Percentiles rank a stretch among this genome's conserved stretches.
phyloP scores from a whole-genome alignment of 2,113 vertebrate genomes.

The Chloropsis cyanopogon region DNA sequence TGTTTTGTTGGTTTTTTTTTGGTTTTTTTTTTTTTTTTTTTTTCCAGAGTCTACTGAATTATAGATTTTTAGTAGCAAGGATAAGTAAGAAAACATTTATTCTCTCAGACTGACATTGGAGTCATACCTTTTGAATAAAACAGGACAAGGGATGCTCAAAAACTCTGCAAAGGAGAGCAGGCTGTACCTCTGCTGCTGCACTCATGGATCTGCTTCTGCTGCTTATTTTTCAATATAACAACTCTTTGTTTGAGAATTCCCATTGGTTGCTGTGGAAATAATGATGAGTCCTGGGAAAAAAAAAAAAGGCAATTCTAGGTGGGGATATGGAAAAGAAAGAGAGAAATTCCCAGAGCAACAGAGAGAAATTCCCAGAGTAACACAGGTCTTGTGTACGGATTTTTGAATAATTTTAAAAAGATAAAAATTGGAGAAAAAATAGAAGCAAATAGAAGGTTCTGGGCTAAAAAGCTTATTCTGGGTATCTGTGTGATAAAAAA shows the following conservation, averaged over 20 bases:
- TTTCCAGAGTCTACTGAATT: not conserved
- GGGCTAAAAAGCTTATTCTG: not conserved
- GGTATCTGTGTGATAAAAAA: not conserved
- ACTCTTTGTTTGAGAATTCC: not conserved
- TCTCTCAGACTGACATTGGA: not conserved
- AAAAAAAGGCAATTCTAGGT: not conserved
- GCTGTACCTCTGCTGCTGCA: not conserved
- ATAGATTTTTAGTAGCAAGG: not conserved
- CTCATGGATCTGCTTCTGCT: not conserved
- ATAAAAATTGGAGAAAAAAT: no score
- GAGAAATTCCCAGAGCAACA: not conserved
- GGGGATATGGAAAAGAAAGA: not conserved
- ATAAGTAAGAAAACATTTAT: not conserved
- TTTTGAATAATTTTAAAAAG: not conserved
- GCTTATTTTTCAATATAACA: constrained; percentile 1
- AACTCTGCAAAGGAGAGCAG: not conserved
- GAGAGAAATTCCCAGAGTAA: not conserved
- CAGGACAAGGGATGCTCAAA: not conserved
- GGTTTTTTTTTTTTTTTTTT: no score
- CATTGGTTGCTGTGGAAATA: constrained; percentile 13
- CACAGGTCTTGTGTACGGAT: not conserved
- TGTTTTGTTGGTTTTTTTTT: no score
- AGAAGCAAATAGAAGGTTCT: not conserved
- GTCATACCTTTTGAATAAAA: not conserved
- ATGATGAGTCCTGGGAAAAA: not conserved